These are phyloP conservation scores for Tricholaema leucomelas DNA, from an alignment of 2,113 vertebrate species.

Conservation along the genomic window DNA sequence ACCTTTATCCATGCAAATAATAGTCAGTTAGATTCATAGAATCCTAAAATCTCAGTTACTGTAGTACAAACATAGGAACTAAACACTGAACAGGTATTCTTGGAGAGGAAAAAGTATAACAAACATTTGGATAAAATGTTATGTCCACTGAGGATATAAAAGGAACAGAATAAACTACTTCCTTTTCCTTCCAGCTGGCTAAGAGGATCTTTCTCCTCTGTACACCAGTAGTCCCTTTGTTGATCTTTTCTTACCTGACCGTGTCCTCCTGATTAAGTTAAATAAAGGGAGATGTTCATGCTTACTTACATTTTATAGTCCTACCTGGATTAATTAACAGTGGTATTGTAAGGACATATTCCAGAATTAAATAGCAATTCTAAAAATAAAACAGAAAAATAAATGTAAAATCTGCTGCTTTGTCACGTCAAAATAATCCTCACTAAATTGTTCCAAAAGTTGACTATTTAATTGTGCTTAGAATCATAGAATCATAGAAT, in stretches of 20 bases:
- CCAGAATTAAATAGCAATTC: neutral
- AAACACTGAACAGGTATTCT: neutral
- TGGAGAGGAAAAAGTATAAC: slow-evolving; percentile 28
- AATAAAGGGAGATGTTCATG: neutral
- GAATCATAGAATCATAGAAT: too few species aligned
- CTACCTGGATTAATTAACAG: neutral
- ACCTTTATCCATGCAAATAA: neutral
- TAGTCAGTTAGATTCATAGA: neutral
- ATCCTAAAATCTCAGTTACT: neutral
- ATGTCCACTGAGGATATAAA: neutral
- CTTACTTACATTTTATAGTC: neutral
- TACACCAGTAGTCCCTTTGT: neutral
- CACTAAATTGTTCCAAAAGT: neutral
- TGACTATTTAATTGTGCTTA: neutral
- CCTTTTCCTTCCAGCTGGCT: slow-evolving; percentile 17
- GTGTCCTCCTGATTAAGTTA: neutral
- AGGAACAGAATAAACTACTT: slow-evolving; percentile 31
- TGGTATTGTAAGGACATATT: neutral
- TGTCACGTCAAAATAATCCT: neutral
- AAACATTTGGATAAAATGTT: slow-evolving; percentile 40
- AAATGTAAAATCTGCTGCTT: neutral
- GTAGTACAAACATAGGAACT: neutral
- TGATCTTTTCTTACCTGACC: slow-evolving; percentile 24
- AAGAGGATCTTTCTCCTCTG: neutral
- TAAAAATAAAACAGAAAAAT: neutral